phyloP scores from a whole-genome alignment of 2,888 invertebrate species.

The Vandiemenella viatica region DNA sequence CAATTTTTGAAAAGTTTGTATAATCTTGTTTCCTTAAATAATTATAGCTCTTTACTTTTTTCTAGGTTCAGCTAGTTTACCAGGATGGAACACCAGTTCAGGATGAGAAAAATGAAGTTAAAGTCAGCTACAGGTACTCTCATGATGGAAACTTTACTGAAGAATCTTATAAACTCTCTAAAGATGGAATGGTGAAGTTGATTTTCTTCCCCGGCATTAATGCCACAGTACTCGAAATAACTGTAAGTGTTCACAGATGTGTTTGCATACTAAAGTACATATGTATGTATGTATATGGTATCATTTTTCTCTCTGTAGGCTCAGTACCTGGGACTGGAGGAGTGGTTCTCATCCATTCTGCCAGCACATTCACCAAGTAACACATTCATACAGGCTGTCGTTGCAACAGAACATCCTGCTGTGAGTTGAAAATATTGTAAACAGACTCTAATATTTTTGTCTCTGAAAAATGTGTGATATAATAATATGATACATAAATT shows the following conservation, averaged over 20 bases:
- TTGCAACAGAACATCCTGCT: conserved; percentile 37
- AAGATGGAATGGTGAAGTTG: conserved; percentile 46
- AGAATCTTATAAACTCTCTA: conserved; percentile 38
- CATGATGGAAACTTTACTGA: conserved; percentile 38
- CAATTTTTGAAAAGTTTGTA: no score
- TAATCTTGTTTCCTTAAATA: no score
- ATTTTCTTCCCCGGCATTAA: conserved; percentile 35
- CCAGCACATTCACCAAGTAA: conserved; percentile 49
- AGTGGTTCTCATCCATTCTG: conserved; percentile 57
- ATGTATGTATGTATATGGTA: conserved; percentile 15
- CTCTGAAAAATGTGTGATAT: no score
- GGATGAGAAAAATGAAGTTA: conserved; percentile 40
- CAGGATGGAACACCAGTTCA: conserved; percentile 53
- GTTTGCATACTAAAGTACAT: no score
- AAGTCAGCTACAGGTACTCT: conserved; percentile 44
- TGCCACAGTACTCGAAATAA: conserved; percentile 5
- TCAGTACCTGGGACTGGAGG: conserved; percentile 63
- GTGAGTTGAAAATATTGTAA: no score
- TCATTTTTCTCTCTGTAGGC: conserved; percentile 43
- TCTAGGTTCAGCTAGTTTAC: conserved; percentile 48
- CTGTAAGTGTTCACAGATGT: no score
- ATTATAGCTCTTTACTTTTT: conserved; percentile 6
- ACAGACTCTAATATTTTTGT: no score
- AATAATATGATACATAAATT: no score
- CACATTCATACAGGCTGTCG: conserved; percentile 38